Evolutionary conservation across 2,113 vertebrate species (phyloP), one percentile per base, ranked within the genome.

Genomic region (Phylloscopus trochilus): DNA sequence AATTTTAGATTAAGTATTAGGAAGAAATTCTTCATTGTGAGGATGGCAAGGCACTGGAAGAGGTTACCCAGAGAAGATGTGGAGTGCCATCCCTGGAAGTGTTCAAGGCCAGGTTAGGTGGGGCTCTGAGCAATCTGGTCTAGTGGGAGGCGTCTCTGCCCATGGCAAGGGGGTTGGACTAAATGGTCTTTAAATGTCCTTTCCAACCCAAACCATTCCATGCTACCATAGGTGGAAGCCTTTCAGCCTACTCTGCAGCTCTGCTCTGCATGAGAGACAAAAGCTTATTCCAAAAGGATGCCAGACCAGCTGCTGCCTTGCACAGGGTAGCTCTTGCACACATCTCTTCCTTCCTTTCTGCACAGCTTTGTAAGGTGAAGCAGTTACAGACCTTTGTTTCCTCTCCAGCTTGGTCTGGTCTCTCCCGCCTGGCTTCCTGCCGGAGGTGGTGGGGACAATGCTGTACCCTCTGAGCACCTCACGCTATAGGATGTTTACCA

Each of bases 271-370:
- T 0, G 0, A 41, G 13, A 55, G 39, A 52, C 59, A 59, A 63
- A 76, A 69, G 31, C 24, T 44, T 33, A 7, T 44, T 81, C 55
- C 44, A 2, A 33, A 47, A 62, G 63, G 44, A 55, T 67, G 30
- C 41, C 2, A 46, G 37, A 56, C 35, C 62, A 27, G 67, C 74
- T 70, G 52, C 52, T 10, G 2, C 64, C 30, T 80, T 11, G 0
- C 23, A 26, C 20, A 21, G 41, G 13, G 37, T 55, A n/a, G 23
- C 62, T 68, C 44, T 33, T 56, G 37, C 21, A 59, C 22, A 9
- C 53, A 11, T 78, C 76, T 59, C 83, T 90, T 89, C 88, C 77
- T 93, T 91, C 92, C 77, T 56, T 83, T 62, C 66, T 67, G 51
- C 24, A 1, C 55, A 53, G 66, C 70, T 78, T 62, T 68, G 62